These are phyloP conservation scores for Andricus grossulariae DNA, from an alignment of 1,140 invertebrate species.

Conservation along the genomic window DNA sequence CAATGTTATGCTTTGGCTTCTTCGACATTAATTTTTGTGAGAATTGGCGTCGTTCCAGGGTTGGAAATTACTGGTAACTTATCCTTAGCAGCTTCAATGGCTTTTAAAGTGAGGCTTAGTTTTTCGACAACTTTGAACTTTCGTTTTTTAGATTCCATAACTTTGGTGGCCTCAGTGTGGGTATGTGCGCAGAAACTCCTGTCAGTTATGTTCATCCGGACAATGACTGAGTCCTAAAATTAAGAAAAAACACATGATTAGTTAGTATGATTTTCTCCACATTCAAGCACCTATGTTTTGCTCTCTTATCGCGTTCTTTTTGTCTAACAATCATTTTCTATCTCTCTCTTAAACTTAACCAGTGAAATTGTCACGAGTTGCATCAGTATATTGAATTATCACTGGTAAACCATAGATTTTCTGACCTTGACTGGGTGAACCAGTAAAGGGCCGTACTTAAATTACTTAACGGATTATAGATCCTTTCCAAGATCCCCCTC, in stretches of 20 bases:
- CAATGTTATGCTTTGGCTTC: constrained; percentile 9
- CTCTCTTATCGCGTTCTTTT: too few relatives aligned
- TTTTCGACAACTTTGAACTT: constrained; percentile 45
- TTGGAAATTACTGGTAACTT: constrained; percentile 23
- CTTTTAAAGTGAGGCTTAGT: constrained; percentile 52
- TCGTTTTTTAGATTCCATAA: constrained; percentile 43
- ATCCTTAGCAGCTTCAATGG: constrained; percentile 42
- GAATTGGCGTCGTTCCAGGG: constrained; percentile 31
- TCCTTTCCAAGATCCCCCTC: too few relatives aligned
- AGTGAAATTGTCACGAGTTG: too few relatives aligned
- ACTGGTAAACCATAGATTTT: too few relatives aligned
- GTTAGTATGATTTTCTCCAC: too few relatives aligned
- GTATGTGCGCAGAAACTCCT: constrained; percentile 56
- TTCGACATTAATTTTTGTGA: constrained; percentile 32
- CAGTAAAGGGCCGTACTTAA: too few relatives aligned
- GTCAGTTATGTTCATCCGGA: constrained; percentile 55
- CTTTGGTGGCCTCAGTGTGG: constrained; percentile 50
- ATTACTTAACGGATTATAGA: too few relatives aligned
- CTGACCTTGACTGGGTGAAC: too few relatives aligned
- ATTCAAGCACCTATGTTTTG: too few relatives aligned
- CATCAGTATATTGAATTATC: too few relatives aligned
- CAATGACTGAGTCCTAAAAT: constrained; percentile 54
- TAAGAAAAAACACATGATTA: constrained; percentile 27
- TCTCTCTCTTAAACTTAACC: too few relatives aligned
- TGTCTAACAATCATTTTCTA: too few relatives aligned